A percentile compares a stretch with the other conserved stretches of the same genome.
These are phyloP conservation scores for Brachypodius melanocephalos DNA, from an alignment of 2,113 vertebrate species.

Conservation along the genomic window DNA sequence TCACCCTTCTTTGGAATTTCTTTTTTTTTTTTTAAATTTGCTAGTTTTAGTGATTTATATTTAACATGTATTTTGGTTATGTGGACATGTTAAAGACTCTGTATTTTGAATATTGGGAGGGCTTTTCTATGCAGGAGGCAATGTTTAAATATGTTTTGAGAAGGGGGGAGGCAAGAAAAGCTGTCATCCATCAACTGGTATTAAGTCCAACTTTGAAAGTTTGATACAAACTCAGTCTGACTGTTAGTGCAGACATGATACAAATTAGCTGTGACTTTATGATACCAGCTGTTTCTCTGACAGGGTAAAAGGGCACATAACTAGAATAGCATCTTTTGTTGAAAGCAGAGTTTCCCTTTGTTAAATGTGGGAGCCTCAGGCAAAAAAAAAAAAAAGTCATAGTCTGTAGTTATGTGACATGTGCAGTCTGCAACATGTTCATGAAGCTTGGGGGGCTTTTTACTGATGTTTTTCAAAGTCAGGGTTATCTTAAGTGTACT, in stretches of 20 bases:
- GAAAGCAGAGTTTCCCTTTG: conserved; percentile 19
- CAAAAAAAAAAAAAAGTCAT: not conserved
- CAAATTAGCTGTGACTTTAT: conserved; percentile 76
- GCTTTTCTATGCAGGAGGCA: not conserved
- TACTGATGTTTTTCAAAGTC: not conserved
- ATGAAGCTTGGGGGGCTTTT: not conserved
- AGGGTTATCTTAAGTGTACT: not conserved
- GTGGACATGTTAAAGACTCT: not conserved
- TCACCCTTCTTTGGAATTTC: not conserved
- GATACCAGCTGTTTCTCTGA: conserved; percentile 69
- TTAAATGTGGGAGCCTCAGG: conserved; percentile 45
- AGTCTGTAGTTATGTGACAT: not conserved
- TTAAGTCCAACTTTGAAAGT: conserved; percentile 62
- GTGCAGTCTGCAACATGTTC: conserved; percentile 20
- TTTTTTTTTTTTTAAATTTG: not conserved
- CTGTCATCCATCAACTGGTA: conserved; percentile 62
- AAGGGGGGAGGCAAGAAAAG: conserved; percentile 1
- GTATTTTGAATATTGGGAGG: not conserved
- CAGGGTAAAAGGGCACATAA: conserved; percentile 70
- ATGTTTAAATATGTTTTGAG: not conserved
- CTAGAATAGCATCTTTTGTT: conserved; percentile 69
- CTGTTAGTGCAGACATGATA: conserved; percentile 66
- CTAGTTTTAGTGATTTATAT: not conserved
- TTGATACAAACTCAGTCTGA: conserved; percentile 72
- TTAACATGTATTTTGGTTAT: not conserved